phyloP scores from a whole-genome alignment of 2,113 vertebrate genomes.

The Callorhinus ursinus region DNA sequence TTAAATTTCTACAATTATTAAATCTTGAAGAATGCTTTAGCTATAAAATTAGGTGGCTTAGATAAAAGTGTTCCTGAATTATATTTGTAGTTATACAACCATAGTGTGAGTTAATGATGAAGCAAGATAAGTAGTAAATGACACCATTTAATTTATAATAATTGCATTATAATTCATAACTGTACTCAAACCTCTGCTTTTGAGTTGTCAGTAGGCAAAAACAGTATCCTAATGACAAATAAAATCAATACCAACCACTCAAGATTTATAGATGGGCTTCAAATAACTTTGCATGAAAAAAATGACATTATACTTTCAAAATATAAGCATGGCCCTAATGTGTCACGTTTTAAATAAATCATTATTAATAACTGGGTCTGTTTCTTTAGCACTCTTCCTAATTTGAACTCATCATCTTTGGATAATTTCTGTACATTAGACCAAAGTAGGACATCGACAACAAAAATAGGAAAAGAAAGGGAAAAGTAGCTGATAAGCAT shows the following conservation, averaged over 20 bases:
- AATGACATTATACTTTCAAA: conserved; percentile 27
- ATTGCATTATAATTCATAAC: conserved; percentile 41
- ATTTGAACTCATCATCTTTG: not conserved
- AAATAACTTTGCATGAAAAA: conserved; percentile 40
- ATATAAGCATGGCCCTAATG: not conserved
- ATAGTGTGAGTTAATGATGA: not conserved
- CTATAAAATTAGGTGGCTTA: not conserved
- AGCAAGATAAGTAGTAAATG: not conserved
- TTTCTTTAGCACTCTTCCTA: not conserved
- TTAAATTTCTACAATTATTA: conserved; percentile 13
- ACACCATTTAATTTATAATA: conserved; percentile 31
- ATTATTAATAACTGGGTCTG: not conserved
- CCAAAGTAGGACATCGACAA: not conserved
- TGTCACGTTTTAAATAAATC: conserved; percentile 42
- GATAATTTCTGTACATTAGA: not conserved
- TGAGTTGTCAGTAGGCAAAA: conserved; percentile 56
- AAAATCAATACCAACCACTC: conserved; percentile 38
- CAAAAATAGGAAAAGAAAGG: not conserved
- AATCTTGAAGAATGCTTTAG: not conserved
- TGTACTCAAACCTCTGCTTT: not conserved
- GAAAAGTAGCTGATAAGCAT: not conserved
- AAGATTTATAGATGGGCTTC: conserved; percentile 48
- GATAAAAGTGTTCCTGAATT: not conserved
- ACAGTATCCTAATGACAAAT: not conserved
- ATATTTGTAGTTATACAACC: not conserved